phyloP scores from a whole-genome alignment of 2,888 invertebrate genomes.

The Drosophila merina region DNA sequence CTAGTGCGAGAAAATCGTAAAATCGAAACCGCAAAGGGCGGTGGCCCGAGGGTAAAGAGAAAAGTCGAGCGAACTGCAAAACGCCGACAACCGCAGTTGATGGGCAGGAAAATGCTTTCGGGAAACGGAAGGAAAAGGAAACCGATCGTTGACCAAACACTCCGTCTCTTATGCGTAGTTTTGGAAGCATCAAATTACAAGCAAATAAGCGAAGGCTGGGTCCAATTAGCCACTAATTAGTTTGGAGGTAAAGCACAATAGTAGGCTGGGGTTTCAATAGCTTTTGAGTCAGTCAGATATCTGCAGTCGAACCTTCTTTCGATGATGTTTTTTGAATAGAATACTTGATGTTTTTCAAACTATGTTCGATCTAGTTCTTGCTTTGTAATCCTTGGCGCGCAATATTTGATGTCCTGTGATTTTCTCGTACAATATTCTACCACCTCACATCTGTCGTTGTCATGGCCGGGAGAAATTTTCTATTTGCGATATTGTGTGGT shows the following conservation, averaged over 20 bases:
- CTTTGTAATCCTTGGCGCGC: background rate
- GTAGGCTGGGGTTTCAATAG: too few relatives aligned
- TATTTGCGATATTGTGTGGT: conserved; percentile 7
- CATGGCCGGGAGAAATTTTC: conserved; percentile 14
- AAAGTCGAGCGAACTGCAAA: conserved; percentile 16
- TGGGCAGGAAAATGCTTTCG: conserved; percentile 36
- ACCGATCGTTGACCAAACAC: conserved; percentile 14
- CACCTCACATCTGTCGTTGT: conserved; percentile 29
- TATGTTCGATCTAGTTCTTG: background rate
- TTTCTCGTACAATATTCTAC: background rate
- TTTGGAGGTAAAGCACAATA: background rate
- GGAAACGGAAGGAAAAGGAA: conserved; percentile 3
- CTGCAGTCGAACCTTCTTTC: too few relatives aligned
- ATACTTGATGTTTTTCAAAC: too few relatives aligned
- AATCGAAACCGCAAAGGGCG: conserved; percentile 29
- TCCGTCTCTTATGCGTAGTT: conserved; percentile 7
- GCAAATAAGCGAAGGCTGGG: background rate
- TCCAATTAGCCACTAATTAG: background rate
- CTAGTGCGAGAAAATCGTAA: conserved; percentile 41
- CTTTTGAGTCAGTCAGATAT: too few relatives aligned
- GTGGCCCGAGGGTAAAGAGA: background rate
- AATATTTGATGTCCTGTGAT: background rate
- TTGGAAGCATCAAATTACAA: background rate
- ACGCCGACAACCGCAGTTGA: conserved; percentile 38
- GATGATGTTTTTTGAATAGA: too few relatives aligned